These are phyloP conservation scores for Tor tambroides DNA, from an alignment of 2,113 vertebrate species.

Conservation along the genomic window DNA sequence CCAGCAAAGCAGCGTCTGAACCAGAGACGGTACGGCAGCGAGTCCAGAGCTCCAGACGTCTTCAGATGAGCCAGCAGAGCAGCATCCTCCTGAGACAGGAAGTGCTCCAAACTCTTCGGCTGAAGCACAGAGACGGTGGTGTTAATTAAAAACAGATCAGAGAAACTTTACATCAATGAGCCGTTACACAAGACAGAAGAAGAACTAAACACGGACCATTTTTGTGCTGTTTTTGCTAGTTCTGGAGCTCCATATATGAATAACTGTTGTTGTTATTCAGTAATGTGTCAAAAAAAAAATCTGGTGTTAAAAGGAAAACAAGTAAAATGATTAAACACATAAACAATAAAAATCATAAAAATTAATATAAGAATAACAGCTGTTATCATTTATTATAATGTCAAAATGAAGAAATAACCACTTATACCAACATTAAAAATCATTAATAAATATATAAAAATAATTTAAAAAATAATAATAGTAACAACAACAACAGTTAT, in stretches of 20 bases:
- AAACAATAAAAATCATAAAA: background rate
- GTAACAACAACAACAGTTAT: background rate
- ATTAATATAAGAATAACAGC: too few species aligned
- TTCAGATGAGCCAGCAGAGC: constrained; percentile 87
- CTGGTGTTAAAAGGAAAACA: too few species aligned
- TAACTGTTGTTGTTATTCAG: background rate
- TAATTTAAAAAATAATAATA: background rate
- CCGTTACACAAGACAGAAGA: background rate
- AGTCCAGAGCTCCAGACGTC: constrained; percentile 75
- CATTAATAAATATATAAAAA: background rate
- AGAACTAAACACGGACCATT: background rate
- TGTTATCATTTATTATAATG: too few species aligned
- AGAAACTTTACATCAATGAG: background rate
- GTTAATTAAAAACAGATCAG: background rate
- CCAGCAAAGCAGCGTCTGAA: constrained; percentile 94
- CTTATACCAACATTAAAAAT: too few species aligned
- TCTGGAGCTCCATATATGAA: background rate
- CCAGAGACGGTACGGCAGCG: constrained; percentile 89
- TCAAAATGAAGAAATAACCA: too few species aligned
- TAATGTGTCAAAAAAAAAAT: too few species aligned
- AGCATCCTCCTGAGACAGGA: constrained; percentile 90
- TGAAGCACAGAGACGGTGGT: constrained; percentile 56
- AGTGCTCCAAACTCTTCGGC: constrained; percentile 95
- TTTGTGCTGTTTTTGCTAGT: background rate
- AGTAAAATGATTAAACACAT: background rate